Percentiles rank a stretch among this genome's conserved stretches.
Conservation (phyloP, 2,113 vertebrate species). For the Chamaetylas fuelleborni region DNA sequence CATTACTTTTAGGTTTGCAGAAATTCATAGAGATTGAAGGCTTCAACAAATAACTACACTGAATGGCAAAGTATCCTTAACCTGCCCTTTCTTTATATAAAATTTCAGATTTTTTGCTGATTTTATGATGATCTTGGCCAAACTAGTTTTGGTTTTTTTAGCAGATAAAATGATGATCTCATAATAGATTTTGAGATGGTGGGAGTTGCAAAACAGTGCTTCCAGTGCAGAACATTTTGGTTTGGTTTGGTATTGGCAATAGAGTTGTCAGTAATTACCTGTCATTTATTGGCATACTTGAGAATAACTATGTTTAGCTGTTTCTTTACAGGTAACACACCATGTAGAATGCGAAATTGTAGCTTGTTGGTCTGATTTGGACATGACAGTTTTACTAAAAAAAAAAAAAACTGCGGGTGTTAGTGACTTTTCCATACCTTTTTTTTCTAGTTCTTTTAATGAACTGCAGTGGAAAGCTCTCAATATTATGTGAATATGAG, state of each 20-base stretch:
- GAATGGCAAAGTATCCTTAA: conserved; percentile 4
- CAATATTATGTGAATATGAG: neutral
- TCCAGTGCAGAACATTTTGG: neutral
- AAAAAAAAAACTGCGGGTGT: neutral
- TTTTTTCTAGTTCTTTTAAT: neutral
- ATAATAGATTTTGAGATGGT: neutral
- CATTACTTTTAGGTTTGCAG: neutral
- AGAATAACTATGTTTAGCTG: conserved; percentile 15
- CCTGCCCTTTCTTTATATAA: conserved; percentile 28
- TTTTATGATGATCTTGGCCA: neutral
- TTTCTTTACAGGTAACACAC: neutral
- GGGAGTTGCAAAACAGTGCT: neutral
- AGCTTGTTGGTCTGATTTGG: conserved; percentile 22
- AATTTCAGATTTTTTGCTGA: conserved; percentile 15
- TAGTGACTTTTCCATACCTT: neutral
- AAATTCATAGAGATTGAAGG: neutral
- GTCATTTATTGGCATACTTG: conserved; percentile 16
- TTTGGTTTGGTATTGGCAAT: neutral
- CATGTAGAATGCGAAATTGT: conserved; percentile 28
- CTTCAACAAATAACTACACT: conserved; percentile 20
- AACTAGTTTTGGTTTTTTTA: neutral
- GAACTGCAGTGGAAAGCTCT: neutral
- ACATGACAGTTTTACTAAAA: conserved; percentile 6
- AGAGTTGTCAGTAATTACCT: conserved; percentile 8
- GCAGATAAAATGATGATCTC: neutral